Percentiles rank a stretch among this genome's conserved stretches.
Evolutionary conservation across 1,140 invertebrate species (phyloP).

Genomic region (Sogatella furcifera): DNA sequence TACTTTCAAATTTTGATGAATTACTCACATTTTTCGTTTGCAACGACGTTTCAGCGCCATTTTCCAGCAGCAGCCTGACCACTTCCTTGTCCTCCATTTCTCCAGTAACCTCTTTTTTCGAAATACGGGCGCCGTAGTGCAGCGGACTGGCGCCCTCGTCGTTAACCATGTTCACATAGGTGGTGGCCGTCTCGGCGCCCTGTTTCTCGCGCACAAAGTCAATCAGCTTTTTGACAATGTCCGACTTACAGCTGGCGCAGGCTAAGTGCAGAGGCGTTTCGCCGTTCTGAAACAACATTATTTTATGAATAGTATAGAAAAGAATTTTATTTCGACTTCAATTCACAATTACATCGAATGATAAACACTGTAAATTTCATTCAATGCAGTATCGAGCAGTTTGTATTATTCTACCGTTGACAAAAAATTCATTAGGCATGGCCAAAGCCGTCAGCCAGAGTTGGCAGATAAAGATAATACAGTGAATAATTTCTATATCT

Average conservation of each 20-base stretch:
- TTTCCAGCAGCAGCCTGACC: slow-evolving; percentile 75
- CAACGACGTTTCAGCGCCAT: slow-evolving; percentile 76
- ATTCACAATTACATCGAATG: too few species aligned
- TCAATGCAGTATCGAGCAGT: too few species aligned
- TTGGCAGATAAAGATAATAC: too few species aligned
- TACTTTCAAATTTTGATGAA: too few species aligned
- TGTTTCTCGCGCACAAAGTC: slow-evolving; percentile 69
- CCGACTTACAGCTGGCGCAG: slow-evolving; percentile 69
- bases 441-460: too few species aligned
- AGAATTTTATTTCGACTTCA: too few species aligned
- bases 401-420: too few species aligned
- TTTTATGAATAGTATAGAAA: too few species aligned
- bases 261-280: slow-evolving; percentile 91
- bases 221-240: slow-evolving; percentile 75
- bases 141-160: slow-evolving; percentile 88
- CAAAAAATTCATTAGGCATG: too few species aligned
- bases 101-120: slow-evolving; percentile 59
- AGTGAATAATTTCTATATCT: too few species aligned
- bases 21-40: slow-evolving; percentile 56
- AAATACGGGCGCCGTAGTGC: slow-evolving; percentile 77
- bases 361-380: too few species aligned
- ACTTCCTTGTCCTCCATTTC: slow-evolving; percentile 83
- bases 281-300: slow-evolving; percentile 68
- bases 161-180: slow-evolving; percentile 70
- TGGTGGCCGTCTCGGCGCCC: slow-evolving; percentile 53